Percentiles rank a stretch among this genome's conserved stretches.
Conservation (phyloP, 1,140 invertebrate species). For the Cyclargus thomasi region DNA sequence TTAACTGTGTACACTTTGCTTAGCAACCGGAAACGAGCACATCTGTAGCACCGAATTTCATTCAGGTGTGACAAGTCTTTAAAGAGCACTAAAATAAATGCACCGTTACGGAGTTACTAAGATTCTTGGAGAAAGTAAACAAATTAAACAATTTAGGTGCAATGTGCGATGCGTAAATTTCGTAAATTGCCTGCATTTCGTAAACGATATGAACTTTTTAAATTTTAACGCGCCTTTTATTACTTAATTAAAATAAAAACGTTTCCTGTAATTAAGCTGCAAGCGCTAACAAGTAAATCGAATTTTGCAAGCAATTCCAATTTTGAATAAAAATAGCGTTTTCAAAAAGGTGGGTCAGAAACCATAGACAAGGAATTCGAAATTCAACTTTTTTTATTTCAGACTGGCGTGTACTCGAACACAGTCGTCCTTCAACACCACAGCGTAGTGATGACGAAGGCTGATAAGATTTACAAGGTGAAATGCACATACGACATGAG, state of each 20-base stretch:
- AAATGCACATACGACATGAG: slow-evolving; percentile 98
- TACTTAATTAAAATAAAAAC: background rate
- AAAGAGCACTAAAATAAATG: background rate
- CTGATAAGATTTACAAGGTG: slow-evolving; percentile 97
- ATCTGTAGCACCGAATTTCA: background rate
- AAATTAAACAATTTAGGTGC: background rate
- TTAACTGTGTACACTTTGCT: background rate
- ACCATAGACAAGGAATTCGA: background rate
- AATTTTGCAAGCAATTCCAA: too few species aligned
- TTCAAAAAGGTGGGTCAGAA: background rate
- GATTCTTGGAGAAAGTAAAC: background rate
- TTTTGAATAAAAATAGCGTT: background rate
- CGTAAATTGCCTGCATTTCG: background rate
- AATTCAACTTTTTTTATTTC: slow-evolving; percentile 44
- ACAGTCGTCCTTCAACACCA: slow-evolving; percentile 96
- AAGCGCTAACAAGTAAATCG: background rate
- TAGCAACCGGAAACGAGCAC: background rate
- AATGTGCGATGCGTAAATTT: background rate
- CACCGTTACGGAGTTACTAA: background rate
- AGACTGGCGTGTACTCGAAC: slow-evolving; percentile 95
- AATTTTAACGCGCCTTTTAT: background rate
- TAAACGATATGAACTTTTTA: background rate
- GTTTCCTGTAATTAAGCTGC: background rate
- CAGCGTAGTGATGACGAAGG: slow-evolving; percentile 97
- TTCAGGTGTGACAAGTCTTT: background rate